Evolutionary conservation across 2,797 vertebrate genomes (phyloP).

Genomic region (Syngnathus acus): DNA sequence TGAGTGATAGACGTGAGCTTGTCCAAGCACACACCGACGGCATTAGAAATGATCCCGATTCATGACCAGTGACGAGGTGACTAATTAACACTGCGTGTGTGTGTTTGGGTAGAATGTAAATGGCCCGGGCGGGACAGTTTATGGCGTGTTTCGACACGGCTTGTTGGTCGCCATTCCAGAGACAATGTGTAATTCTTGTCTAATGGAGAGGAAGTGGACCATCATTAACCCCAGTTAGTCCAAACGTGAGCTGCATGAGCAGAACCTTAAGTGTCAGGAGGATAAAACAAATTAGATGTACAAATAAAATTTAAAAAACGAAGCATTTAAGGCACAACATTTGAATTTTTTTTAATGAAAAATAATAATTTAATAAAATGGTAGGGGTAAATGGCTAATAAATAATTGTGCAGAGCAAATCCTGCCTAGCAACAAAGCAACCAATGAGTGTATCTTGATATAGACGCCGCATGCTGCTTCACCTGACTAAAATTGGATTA

Average conservation of each 20-base stretch:
- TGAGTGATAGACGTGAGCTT: constrained; percentile 63
- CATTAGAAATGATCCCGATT: constrained; percentile 52
- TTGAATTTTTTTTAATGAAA: too few relatives aligned
- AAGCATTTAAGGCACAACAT: too few relatives aligned
- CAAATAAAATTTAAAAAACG: too few relatives aligned
- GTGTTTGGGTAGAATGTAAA: constrained; percentile 31
- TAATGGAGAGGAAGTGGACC: background rate
- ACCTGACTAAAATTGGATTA: background rate
- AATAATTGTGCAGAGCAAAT: background rate
- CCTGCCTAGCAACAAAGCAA: background rate
- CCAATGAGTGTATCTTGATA: background rate
- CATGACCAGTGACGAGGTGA: constrained; percentile 55
- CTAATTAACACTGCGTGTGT: constrained; percentile 44
- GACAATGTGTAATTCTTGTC: constrained; percentile 12
- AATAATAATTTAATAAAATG: too few relatives aligned
- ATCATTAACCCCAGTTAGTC: background rate
- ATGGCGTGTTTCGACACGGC: constrained; percentile 24
- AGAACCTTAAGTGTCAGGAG: background rate
- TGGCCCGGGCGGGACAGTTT: background rate
- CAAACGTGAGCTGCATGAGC: background rate
- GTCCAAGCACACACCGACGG: constrained; percentile 35
- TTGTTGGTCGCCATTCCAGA: constrained; percentile 13
- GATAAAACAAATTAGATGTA: background rate
- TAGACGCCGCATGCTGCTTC: too few relatives aligned
- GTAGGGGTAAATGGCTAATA: background rate